Conservation (phyloP, 64 coral and sea anemone species). For the Stylophora pistillata region DNA sequence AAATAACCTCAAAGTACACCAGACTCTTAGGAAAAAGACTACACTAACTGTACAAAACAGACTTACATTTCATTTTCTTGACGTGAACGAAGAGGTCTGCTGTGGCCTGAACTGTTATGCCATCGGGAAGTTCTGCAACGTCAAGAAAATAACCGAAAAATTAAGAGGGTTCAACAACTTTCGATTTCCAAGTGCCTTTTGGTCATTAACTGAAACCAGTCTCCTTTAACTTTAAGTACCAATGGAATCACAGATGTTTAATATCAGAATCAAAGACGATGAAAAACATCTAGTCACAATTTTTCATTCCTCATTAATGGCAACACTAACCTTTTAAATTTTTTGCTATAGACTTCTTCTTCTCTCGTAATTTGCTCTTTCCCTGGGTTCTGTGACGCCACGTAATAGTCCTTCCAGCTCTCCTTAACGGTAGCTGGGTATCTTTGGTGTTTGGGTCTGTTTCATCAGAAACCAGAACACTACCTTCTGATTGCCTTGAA, state of each 20-base stretch:
- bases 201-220: too few relatives aligned
- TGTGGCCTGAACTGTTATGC: conserved; percentile 57
- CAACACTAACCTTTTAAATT: conserved; percentile 50
- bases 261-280: neutral
- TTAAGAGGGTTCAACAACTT: too few relatives aligned
- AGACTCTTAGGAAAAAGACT: too few relatives aligned
- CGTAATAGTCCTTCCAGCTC: conserved; percentile 54
- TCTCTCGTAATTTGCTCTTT: conserved; percentile 33
- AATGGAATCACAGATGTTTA: too few relatives aligned
- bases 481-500: neutral
- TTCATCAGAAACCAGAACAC: neutral
- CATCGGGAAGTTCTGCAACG: conserved; percentile 58
- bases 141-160: neutral
- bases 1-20: too few relatives aligned
- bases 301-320: neutral
- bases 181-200: too few relatives aligned
- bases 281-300: neutral
- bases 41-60: neutral
- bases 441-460: neutral
- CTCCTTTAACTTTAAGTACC: too few relatives aligned
- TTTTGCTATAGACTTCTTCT: conserved; percentile 38
- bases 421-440: conserved; percentile 20
- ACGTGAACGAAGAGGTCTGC: conserved; percentile 58
- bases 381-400: conserved; percentile 39
- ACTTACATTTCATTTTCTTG: conserved; percentile 74